A percentile compares a stretch with the other conserved stretches of the same genome.
These are phyloP conservation scores for Eospalax fontanierii DNA, from an alignment of 2,797 vertebrate genomes.

Conservation along the genomic window DNA sequence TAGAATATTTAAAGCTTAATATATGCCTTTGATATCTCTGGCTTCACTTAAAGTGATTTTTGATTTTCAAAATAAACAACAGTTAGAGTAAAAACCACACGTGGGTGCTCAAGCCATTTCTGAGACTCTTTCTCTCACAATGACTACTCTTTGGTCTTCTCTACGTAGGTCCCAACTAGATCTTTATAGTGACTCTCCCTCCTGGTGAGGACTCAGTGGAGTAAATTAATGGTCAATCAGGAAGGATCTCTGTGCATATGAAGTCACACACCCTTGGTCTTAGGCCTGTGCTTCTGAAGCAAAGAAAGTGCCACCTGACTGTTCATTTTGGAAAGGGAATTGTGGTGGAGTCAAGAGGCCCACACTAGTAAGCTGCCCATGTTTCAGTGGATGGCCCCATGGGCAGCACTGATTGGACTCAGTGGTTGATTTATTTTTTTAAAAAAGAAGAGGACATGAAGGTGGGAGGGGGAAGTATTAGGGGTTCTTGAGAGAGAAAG, in stretches of 20 bases:
- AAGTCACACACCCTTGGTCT: constrained; percentile 13
- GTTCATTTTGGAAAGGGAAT: constrained; percentile 13
- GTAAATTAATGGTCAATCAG: background rate
- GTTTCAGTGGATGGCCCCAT: background rate
- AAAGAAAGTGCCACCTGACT: constrained; percentile 19
- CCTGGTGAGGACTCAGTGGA: background rate
- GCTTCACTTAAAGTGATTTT: constrained; percentile 69
- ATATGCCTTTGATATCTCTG: constrained; percentile 57
- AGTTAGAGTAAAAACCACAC: background rate
- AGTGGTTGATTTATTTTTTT: background rate
- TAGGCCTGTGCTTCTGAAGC: background rate
- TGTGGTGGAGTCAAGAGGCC: background rate
- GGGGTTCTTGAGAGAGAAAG: background rate
- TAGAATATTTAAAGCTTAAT: constrained; percentile 60
- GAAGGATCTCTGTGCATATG: background rate
- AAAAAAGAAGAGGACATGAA: background rate
- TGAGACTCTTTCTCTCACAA: constrained; percentile 35
- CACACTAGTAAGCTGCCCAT: background rate
- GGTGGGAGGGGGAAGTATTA: background rate
- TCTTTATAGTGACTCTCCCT: background rate
- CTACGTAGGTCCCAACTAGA: background rate
- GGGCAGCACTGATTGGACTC: background rate
- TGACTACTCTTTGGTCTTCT: background rate
- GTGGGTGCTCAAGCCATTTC: background rate
- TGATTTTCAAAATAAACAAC: constrained; percentile 64